Evolutionary conservation across 23 tunicate genomes (phyloP).

Genomic region (Corella eumyota): DNA sequence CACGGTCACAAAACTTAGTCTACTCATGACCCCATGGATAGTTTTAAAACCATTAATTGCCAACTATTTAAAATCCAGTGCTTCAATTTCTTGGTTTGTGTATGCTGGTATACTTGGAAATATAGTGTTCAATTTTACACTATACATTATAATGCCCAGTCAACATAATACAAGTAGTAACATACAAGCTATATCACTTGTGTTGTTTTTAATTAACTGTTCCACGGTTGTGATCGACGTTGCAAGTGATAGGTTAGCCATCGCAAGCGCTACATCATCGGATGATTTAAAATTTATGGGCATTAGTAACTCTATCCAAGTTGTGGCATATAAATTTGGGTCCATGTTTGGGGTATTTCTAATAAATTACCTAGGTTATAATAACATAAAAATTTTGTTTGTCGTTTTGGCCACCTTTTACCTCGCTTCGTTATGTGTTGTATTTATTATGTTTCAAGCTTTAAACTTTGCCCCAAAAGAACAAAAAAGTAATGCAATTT

Average conservation of each 20-base stretch:
- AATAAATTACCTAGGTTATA: conserved; percentile 4
- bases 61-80: conserved; percentile 1
- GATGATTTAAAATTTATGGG: conserved; percentile 32
- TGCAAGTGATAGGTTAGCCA: conserved; percentile 27
- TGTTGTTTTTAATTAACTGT: conserved; percentile 24
- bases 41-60: conserved; percentile 23
- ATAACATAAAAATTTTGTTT: conserved; percentile 5
- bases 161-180: not conserved
- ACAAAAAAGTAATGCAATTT: too few relatives aligned
- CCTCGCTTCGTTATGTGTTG: conserved; percentile 3
- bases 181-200: not conserved
- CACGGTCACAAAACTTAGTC: conserved; percentile 17
- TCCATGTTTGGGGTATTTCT: conserved; percentile 24
- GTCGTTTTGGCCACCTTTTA: not conserved
- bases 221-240: conserved; percentile 20
- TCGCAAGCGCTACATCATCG: conserved; percentile 14
- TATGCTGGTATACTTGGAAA: conserved; percentile 2
- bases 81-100: not conserved
- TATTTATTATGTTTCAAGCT: too few relatives aligned
- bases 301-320: conserved; percentile 27
- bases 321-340: conserved; percentile 43
- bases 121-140: not conserved
- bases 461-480: too few relatives aligned
- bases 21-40: conserved; percentile 49
- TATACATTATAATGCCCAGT: conserved; percentile 3